A percentile compares a stretch with the other conserved stretches of the same genome.
phyloP scores from a whole-genome alignment of 1,140 invertebrate species.

The Drosophila insularis region DNA sequence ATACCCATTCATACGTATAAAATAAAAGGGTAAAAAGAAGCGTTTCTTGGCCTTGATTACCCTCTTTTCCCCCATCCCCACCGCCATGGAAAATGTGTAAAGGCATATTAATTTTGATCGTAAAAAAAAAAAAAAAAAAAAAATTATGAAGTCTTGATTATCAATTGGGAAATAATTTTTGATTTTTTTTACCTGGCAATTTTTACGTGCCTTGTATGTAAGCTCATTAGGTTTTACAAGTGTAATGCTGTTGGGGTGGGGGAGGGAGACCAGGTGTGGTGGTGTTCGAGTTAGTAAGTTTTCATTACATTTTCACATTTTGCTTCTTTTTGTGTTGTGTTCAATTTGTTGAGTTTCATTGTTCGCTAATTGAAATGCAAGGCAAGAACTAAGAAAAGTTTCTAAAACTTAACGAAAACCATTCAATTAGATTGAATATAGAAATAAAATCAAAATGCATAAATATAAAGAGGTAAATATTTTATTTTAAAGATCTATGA shows the following conservation, averaged over 20 bases:
- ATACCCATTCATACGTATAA: neutral
- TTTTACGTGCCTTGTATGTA: slow-evolving; percentile 2
- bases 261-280: neutral
- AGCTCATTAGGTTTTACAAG: neutral
- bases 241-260: too few species aligned
- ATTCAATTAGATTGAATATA: neutral
- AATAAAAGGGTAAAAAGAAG: neutral
- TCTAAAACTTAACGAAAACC: neutral
- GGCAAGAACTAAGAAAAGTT: slow-evolving; percentile 35
- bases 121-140: slow-evolving; percentile 5
- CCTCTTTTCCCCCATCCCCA: neutral
- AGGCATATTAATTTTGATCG: neutral
- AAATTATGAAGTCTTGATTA: neutral
- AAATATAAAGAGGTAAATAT: too few species aligned
- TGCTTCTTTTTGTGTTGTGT: slow-evolving; percentile 9
- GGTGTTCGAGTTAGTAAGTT: slow-evolving; percentile 8
- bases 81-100: neutral
- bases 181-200: too few species aligned
- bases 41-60: slow-evolving; percentile 2
- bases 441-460: too few species aligned
- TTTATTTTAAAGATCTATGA: too few species aligned
- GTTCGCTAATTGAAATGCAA: slow-evolving; percentile 68
- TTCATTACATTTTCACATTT: slow-evolving; percentile 43
- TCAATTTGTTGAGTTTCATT: slow-evolving; percentile 26
- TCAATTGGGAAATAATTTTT: neutral